Evolutionary conservation across 2,888 invertebrate genomes (phyloP).

Genomic region (Listrodromus nycthemerus): DNA sequence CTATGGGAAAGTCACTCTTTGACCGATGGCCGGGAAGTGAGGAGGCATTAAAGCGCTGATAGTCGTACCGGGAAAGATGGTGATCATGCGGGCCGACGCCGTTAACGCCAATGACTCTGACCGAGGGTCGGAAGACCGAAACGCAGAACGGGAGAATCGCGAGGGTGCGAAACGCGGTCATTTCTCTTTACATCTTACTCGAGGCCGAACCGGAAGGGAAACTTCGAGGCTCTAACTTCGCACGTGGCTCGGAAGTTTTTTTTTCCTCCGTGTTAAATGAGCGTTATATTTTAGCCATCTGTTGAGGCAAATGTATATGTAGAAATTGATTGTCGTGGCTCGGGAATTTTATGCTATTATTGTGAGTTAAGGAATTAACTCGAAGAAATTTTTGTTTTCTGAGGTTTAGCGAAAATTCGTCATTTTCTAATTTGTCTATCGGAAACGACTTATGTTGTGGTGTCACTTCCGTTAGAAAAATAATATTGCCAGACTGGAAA

Average conservation of each 20-base stretch:
- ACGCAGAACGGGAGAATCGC: not conserved
- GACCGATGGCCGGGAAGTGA: conserved; percentile 9
- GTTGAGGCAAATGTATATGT: not conserved
- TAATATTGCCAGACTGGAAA: no score
- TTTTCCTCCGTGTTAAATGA: not conserved
- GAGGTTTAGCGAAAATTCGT: not conserved
- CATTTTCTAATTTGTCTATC: not conserved
- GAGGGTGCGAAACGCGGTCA: not conserved
- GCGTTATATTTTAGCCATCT: not conserved
- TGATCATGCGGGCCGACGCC: conserved; percentile 2
- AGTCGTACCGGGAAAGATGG: not conserved
- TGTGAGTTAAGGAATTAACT: no score
- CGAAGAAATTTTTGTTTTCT: not conserved
- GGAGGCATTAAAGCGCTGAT: conserved; percentile 6
- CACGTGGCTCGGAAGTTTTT: not conserved
- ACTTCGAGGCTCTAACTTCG: not conserved
- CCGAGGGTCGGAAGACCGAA: not conserved
- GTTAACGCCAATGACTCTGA: conserved; percentile 12
- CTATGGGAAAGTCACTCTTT: conserved; percentile 31
- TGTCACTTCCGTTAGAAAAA: no score
- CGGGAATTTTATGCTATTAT: no score
- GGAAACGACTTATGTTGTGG: no score
- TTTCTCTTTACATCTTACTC: not conserved
- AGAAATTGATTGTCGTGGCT: no score
- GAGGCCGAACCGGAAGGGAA: not conserved